These are phyloP conservation scores for Acanthisitta chloris DNA, from an alignment of 2,113 vertebrate genomes.

Conservation along the genomic window DNA sequence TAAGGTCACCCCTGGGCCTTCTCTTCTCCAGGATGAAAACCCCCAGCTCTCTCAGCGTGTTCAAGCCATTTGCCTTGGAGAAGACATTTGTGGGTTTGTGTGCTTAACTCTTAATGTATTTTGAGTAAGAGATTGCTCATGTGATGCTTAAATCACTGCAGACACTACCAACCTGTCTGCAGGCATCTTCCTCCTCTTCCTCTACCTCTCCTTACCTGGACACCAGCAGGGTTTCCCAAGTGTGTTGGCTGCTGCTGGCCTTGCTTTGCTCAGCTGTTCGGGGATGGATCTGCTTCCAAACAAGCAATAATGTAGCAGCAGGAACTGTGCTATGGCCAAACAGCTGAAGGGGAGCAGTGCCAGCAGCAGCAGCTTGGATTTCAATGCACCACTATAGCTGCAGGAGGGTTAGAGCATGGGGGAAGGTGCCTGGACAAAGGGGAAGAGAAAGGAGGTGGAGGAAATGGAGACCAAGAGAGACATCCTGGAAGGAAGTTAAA, in stretches of 20 bases:
- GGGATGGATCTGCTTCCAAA: not conserved
- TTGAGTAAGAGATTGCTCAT: not conserved
- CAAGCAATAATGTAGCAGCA: not conserved
- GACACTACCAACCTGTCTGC: not conserved
- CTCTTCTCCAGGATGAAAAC: not conserved
- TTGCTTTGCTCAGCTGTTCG: not conserved
- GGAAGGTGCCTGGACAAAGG: conserved; percentile 37
- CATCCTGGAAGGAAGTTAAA: conserved; percentile 53
- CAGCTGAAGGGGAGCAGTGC: conserved; percentile 29
- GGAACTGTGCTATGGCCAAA: not conserved
- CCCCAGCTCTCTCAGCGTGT: not conserved
- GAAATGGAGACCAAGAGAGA: not conserved
- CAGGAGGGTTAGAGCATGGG: not conserved
- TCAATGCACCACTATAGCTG: not conserved
- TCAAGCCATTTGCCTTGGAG: not conserved
- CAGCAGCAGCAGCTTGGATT: conserved; percentile 31
- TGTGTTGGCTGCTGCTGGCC: not conserved
- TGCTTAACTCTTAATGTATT: not conserved
- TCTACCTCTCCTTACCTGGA: not conserved
- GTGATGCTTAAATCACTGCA: not conserved
- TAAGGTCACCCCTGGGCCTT: not conserved
- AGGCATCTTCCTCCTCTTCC: not conserved
- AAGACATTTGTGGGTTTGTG: not conserved
- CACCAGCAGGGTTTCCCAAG: not conserved
- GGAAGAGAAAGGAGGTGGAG: conserved; percentile 16